Conservation (phyloP, 1,140 invertebrate species). For the Lepidurus arcticus region DNA sequence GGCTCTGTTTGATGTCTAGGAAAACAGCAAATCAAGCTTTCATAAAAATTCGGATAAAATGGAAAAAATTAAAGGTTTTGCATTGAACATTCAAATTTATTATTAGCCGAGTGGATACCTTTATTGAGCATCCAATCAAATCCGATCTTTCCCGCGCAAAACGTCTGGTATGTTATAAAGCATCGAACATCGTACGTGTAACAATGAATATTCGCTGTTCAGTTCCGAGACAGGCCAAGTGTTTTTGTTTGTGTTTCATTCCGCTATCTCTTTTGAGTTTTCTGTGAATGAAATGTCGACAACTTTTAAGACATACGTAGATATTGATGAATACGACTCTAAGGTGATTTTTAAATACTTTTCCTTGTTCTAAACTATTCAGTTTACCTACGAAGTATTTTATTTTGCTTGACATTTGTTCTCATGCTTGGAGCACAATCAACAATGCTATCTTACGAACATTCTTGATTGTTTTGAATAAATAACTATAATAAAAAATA, state of each 20-base stretch:
- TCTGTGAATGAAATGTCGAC: slow-evolving; percentile 20
- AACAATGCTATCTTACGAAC: no score
- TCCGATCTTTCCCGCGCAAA: not conserved
- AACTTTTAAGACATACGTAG: slow-evolving; percentile 33
- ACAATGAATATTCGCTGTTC: not conserved
- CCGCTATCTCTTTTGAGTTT: slow-evolving; percentile 4
- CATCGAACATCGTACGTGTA: not conserved
- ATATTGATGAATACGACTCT: slow-evolving; percentile 31
- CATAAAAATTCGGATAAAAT: not conserved
- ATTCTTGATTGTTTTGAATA: no score
- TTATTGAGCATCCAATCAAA: no score
- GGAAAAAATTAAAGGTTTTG: not conserved
- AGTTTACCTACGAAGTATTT: not conserved
- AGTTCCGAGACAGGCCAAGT: not conserved
- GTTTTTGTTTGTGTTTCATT: slow-evolving; percentile 16
- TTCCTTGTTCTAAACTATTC: not conserved
- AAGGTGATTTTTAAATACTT: slow-evolving; percentile 2
- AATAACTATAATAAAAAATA: no score
- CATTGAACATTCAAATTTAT: not conserved
- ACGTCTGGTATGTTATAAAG: not conserved
- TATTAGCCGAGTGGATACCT: no score
- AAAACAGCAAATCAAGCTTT: not conserved
- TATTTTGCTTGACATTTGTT: not conserved
- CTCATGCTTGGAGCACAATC: not conserved
- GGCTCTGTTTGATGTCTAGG: not conserved